Conservation (phyloP, 92 coral and sea anemone genomes). For the Umimayanthus kanabou region DNA sequence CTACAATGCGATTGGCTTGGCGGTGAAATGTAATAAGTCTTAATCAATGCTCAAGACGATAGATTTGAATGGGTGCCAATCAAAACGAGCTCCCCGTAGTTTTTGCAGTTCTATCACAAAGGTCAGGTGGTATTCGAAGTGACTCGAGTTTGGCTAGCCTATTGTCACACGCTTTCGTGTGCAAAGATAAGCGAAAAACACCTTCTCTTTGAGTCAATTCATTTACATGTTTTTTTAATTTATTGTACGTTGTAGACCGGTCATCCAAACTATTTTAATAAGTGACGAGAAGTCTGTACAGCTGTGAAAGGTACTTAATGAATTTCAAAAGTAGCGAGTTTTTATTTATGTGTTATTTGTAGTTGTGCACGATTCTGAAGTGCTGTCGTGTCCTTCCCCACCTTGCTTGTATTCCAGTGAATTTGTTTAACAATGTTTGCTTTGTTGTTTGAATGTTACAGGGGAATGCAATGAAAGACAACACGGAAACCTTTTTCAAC, state of each 20-base stretch:
- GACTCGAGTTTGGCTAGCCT: slow-evolving; percentile 57
- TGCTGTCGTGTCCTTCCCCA: slow-evolving; percentile 27
- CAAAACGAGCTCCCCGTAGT: slow-evolving; percentile 63
- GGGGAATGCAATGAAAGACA: slow-evolving; percentile 68
- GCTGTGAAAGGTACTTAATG: slow-evolving; percentile 24
- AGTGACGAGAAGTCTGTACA: slow-evolving; percentile 16
- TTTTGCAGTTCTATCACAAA: slow-evolving; percentile 39
- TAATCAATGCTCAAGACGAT: slow-evolving; percentile 76
- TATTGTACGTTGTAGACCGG: slow-evolving; percentile 39
- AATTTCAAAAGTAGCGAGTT: slow-evolving; percentile 19
- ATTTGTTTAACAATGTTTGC: slow-evolving; percentile 67
- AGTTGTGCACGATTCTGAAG: slow-evolving; percentile 27
- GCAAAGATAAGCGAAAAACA: slow-evolving; percentile 58
- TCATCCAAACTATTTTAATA: slow-evolving; percentile 2
- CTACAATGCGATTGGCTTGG: slow-evolving; percentile 68
- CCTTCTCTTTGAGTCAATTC: slow-evolving; percentile 53
- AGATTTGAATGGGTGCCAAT: slow-evolving; percentile 68
- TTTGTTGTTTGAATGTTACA: slow-evolving; percentile 70
- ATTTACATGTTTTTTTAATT: slow-evolving; percentile 72
- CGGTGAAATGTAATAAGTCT: slow-evolving; percentile 80
- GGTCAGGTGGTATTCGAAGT: slow-evolving; percentile 54
- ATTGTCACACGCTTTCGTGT: slow-evolving; percentile 71
- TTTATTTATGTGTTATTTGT: slow-evolving; percentile 15
- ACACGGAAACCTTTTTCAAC: slow-evolving; percentile 46
- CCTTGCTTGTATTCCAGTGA: slow-evolving; percentile 38